These are phyloP conservation scores for Dasyornis broadbenti DNA, from an alignment of 2,113 vertebrate species.

Conservation along the genomic window DNA sequence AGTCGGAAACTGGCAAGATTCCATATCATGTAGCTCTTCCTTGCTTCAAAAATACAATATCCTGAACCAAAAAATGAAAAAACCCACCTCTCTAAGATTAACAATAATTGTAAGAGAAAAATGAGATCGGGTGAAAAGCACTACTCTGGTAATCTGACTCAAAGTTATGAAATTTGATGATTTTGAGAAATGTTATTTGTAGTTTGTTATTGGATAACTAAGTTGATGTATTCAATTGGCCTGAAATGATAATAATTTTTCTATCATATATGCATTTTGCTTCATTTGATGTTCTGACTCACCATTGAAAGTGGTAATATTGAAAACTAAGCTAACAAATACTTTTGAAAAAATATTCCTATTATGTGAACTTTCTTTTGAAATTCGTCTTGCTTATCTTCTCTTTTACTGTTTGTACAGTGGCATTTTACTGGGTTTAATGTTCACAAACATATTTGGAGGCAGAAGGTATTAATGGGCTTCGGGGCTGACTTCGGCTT, in stretches of 20 bases:
- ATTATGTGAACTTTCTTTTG: background rate
- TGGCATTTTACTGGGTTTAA: background rate
- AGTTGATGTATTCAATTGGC: background rate
- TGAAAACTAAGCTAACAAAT: background rate
- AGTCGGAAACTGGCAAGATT: constrained; percentile 17
- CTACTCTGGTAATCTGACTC: background rate
- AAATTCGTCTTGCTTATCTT: background rate
- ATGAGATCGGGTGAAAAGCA: background rate
- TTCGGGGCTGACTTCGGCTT: background rate
- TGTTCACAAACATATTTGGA: background rate
- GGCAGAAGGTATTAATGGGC: background rate
- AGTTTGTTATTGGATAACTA: background rate
- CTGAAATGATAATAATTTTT: background rate
- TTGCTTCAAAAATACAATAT: constrained; percentile 54
- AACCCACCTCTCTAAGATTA: background rate
- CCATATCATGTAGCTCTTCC: constrained; percentile 1
- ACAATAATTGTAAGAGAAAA: background rate
- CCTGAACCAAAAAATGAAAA: background rate
- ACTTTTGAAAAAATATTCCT: background rate
- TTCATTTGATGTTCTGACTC: background rate
- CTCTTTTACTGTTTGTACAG: background rate
- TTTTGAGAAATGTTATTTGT: background rate
- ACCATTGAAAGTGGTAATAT: background rate
- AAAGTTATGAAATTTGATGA: background rate
- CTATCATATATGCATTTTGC: background rate